These are phyloP conservation scores for Drosophila longiperda DNA, from an alignment of 2,888 invertebrate genomes.

Conservation along the genomic window DNA sequence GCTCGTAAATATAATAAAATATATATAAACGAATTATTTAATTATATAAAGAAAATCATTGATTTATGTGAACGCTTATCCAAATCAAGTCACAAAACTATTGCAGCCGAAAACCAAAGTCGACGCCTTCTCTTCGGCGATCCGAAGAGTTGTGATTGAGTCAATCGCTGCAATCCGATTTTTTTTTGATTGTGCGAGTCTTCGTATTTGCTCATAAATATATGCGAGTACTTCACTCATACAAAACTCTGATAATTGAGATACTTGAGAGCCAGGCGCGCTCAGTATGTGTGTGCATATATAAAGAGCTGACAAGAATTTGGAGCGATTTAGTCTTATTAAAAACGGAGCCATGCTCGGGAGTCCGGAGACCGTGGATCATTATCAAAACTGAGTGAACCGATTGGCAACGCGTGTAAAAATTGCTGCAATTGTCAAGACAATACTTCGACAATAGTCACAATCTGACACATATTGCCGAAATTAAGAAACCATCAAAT, in stretches of 20 bases:
- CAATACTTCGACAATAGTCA: neutral
- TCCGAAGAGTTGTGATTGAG: conserved; percentile 28
- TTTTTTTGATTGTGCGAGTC: conserved; percentile 13
- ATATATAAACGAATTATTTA: conserved; percentile 8
- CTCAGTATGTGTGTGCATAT: conserved; percentile 55
- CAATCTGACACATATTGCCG: conserved; percentile 9
- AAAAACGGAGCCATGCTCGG: conserved; percentile 58
- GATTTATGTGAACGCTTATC: conserved; percentile 29
- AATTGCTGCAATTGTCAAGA: neutral
- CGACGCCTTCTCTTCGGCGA: conserved; percentile 27
- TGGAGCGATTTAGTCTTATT: conserved; percentile 69
- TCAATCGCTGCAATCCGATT: conserved; percentile 38
- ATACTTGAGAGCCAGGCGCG: conserved; percentile 3
- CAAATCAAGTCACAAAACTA: conserved; percentile 7
- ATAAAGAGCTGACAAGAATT: conserved; percentile 70
- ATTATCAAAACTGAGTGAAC: conserved; percentile 12
- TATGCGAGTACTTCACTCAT: conserved; percentile 19
- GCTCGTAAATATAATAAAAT: conserved; percentile 23
- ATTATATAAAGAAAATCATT: neutral
- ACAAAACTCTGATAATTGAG: neutral
- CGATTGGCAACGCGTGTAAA: conserved; percentile 1
- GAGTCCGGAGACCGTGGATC: conserved; percentile 45
- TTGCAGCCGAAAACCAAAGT: conserved; percentile 4
- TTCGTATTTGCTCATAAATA: conserved; percentile 17
- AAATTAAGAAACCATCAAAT: conserved; percentile 39